Conservation (phyloP, 2,888 invertebrate genomes). For the Aelia acuminata region DNA sequence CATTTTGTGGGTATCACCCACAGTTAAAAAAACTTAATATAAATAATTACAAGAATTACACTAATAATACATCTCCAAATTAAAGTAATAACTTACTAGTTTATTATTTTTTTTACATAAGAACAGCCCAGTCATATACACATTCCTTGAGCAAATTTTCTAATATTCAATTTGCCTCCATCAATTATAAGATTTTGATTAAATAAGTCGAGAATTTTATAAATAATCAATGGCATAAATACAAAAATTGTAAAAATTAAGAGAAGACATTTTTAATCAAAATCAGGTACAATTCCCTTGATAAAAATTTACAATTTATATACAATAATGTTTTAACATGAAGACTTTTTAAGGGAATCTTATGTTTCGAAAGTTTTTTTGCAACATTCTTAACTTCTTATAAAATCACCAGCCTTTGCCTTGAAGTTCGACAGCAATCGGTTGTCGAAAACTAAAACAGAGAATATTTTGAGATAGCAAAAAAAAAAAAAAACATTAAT, state of each 20-base stretch:
- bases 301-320: slow-evolving; percentile 43
- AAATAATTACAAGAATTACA: slow-evolving; percentile 52
- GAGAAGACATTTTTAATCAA: slow-evolving; percentile 37
- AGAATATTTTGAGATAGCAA: neutral
- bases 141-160: slow-evolving; percentile 51
- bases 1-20: slow-evolving; percentile 52
- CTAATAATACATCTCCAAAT: slow-evolving; percentile 42
- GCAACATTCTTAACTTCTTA: neutral
- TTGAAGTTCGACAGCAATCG: slow-evolving; percentile 44
- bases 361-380: neutral
- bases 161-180: slow-evolving; percentile 12
- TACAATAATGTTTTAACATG: neutral
- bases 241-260: slow-evolving; percentile 36
- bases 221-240: slow-evolving; percentile 31
- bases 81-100: slow-evolving; percentile 54
- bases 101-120: slow-evolving; percentile 43
- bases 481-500: too few relatives aligned
- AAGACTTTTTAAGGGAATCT: slow-evolving; percentile 20
- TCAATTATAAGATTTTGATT: neutral
- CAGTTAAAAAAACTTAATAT: slow-evolving; percentile 41
- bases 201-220: slow-evolving; percentile 30
- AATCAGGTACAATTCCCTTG: slow-evolving; percentile 56
- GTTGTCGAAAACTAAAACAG: slow-evolving; percentile 56
- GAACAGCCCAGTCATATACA: slow-evolving; percentile 15
- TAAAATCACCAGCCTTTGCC: slow-evolving; percentile 55